Evolutionary conservation across 1,140 invertebrate species (phyloP).

Genomic region (Acyrthosiphon pisum): DNA sequence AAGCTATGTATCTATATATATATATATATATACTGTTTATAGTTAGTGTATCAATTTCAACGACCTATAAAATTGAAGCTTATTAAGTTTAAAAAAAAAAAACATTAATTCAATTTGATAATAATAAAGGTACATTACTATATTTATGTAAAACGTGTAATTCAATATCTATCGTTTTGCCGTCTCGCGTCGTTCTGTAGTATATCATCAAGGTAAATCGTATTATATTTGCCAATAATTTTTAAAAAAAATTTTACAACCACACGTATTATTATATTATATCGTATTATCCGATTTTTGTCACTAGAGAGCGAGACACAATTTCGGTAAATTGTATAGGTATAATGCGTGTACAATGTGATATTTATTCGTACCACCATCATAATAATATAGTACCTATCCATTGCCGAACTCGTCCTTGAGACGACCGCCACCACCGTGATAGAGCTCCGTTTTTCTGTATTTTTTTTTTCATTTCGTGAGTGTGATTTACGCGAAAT

Average conservation of each 20-base stretch:
- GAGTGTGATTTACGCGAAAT: not conserved
- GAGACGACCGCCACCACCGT: not conserved
- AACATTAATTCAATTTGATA: not conserved
- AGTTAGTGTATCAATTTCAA: no score
- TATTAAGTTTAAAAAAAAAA: no score
- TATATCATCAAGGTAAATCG: not conserved
- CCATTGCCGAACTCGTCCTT: not conserved
- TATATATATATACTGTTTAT: no score
- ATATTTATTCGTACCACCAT: not conserved
- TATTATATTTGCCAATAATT: not conserved
- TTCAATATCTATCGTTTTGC: not conserved
- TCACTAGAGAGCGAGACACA: not conserved
- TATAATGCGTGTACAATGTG: not conserved
- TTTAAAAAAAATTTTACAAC: not conserved
- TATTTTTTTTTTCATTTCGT: not conserved
- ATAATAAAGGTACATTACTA: not conserved
- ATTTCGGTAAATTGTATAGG: not conserved
- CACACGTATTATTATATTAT: not conserved
- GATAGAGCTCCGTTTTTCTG: not conserved
- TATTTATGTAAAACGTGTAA: not conserved
- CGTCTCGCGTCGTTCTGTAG: not conserved
- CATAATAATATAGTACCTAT: not conserved
- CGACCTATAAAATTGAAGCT: not conserved
- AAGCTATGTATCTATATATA: no score
- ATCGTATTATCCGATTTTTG: not conserved